Percentiles rank a stretch among this genome's conserved stretches.
Evolutionary conservation across 2,797 vertebrate species (phyloP).

Genomic region (Clangula hyemalis): DNA sequence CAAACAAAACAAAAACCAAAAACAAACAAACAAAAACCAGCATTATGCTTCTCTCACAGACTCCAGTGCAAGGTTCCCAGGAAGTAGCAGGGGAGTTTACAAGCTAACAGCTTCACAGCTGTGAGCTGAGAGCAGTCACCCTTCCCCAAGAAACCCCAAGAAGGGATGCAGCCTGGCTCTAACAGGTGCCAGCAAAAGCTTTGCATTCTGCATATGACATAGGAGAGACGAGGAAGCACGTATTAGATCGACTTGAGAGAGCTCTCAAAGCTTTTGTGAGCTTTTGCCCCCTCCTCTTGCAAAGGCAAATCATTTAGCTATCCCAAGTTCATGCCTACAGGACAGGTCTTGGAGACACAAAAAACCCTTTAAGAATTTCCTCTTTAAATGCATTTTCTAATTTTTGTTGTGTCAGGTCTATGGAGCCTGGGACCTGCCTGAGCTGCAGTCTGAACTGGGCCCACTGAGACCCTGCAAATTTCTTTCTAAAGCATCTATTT

Average conservation of each 20-base stretch:
- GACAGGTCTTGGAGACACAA: background rate
- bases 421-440: background rate
- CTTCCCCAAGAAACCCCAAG: background rate
- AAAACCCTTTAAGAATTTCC: background rate
- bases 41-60: background rate
- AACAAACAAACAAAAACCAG: background rate
- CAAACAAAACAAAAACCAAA: too few relatives aligned
- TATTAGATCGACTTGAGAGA: background rate
- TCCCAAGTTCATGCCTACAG: background rate
- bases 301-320: background rate
- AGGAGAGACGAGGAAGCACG: background rate
- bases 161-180: background rate
- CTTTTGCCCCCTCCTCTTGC: background rate
- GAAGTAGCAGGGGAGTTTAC: background rate
- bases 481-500: background rate
- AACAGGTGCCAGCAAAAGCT: background rate
- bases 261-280: background rate
- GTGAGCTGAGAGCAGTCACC: background rate
- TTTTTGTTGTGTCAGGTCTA: background rate
- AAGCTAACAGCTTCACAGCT: background rate
- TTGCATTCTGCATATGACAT: background rate
- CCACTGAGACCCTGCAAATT: background rate
- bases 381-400: background rate
- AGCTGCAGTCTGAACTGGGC: background rate
- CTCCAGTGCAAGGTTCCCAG: background rate